Conservation (phyloP, 1,140 invertebrate species). For the Capitella teleta region DNA sequence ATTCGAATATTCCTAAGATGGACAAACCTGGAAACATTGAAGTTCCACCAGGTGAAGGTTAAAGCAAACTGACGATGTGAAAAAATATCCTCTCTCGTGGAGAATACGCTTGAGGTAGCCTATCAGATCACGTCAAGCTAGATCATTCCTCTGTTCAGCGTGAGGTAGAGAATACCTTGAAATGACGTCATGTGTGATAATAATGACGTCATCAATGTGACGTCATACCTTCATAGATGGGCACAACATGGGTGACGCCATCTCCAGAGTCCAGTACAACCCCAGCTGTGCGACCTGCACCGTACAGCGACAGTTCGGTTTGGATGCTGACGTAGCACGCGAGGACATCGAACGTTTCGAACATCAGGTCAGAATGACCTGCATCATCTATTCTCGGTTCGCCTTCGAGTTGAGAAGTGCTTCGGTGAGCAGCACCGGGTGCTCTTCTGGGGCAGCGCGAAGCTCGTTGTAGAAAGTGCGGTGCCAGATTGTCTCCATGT, state of each 20-base stretch:
- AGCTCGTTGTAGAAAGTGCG: constrained; percentile 24
- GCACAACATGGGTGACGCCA: constrained; percentile 75
- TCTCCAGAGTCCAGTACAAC: constrained; percentile 79
- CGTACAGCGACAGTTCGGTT: constrained; percentile 72
- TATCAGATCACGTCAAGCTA: constrained; percentile 84
- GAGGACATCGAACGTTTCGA: constrained; percentile 28
- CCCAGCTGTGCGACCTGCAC: constrained; percentile 82
- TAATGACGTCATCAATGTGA: too few species aligned
- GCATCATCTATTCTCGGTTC: constrained; percentile 19
- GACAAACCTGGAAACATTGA: constrained; percentile 81
- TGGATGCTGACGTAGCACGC: constrained; percentile 61
- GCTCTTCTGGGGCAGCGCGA: constrained; percentile 31
- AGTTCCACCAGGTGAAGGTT: constrained; percentile 75
- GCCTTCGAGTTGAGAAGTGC: constrained; percentile 26
- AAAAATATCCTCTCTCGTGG: constrained; percentile 34
- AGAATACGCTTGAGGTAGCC: constrained; percentile 53
- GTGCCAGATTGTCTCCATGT: constrained; percentile 21
- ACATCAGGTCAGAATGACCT: constrained; percentile 71
- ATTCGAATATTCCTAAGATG: background rate
- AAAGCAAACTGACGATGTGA: background rate
- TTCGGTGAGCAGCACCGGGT: constrained; percentile 23
- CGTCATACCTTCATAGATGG: constrained; percentile 2
- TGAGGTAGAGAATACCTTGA: background rate
- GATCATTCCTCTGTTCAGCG: constrained; percentile 70
- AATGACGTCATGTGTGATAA: too few species aligned